A percentile compares a stretch with the other conserved stretches of the same genome.
Conservation (phyloP, 1,140 invertebrate species). For the Ceratina japonica region DNA sequence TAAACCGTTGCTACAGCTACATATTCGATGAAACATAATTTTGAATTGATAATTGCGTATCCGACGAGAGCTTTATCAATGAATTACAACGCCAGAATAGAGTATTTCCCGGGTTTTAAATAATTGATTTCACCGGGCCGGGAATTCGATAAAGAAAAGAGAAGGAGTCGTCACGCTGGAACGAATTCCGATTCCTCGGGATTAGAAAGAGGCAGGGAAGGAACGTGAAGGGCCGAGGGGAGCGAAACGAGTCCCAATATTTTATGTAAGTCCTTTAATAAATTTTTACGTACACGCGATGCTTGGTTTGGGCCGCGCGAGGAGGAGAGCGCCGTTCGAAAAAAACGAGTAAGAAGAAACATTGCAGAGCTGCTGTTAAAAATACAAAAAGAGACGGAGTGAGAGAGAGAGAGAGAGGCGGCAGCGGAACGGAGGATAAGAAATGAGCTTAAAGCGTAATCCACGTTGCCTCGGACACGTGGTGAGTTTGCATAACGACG, state of each 20-base stretch:
- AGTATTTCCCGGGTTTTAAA: no score
- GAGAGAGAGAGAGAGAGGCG: not conserved
- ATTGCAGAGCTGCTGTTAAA: slow-evolving; percentile 8
- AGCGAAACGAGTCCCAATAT: slow-evolving; percentile 20
- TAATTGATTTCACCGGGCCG: no score
- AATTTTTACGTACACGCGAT: slow-evolving; percentile 36
- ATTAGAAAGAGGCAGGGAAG: not conserved
- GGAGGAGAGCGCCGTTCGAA: slow-evolving; percentile 13
- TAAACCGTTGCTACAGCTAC: no score
- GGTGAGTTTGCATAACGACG: slow-evolving; percentile 40
- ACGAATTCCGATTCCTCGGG: not conserved
- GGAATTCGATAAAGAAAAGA: slow-evolving; percentile 5
- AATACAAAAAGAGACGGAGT: not conserved
- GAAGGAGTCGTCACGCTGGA: not conserved
- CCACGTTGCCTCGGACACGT: slow-evolving; percentile 6
- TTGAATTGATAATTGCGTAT: no score
- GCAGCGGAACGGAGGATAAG: not conserved
- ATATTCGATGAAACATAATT: no score
- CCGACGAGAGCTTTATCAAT: no score
- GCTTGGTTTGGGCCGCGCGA: slow-evolving; percentile 24
- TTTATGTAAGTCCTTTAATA: slow-evolving; percentile 24
- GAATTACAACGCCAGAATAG: no score
- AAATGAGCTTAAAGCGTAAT: slow-evolving; percentile 21
- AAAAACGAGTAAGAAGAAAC: slow-evolving; percentile 23
- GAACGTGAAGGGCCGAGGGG: not conserved